Evolutionary conservation across 2,113 vertebrate genomes (phyloP).

Genomic region (Entelurus aequoreus): DNA sequence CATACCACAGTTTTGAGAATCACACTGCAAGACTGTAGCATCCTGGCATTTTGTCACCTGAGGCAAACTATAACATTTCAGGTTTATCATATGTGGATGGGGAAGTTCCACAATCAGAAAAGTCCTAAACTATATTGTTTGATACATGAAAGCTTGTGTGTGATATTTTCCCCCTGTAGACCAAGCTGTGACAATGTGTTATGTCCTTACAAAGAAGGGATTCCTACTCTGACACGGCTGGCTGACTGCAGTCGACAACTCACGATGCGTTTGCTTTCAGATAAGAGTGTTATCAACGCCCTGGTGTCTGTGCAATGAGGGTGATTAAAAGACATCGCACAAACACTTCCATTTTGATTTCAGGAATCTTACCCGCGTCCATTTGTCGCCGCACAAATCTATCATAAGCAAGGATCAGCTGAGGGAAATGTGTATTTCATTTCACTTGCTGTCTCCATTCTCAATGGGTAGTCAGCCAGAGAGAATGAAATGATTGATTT

Average conservation of each 20-base stretch:
- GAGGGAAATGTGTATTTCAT: constrained; percentile 73
- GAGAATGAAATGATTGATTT: constrained; percentile 78
- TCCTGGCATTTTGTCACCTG: too few species aligned
- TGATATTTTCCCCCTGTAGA: constrained; percentile 2
- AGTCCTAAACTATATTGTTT: constrained; percentile 3
- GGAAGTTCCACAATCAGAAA: background rate
- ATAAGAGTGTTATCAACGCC: constrained; percentile 63
- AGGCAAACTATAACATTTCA: background rate
- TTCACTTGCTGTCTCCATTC: constrained; percentile 66
- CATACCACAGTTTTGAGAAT: too few species aligned
- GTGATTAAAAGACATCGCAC: constrained; percentile 69
- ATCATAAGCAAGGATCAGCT: constrained; percentile 61
- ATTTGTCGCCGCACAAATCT: constrained; percentile 67
- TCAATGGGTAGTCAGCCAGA: constrained; percentile 70
- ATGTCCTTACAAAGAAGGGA: constrained; percentile 44
- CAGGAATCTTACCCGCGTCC: constrained; percentile 54
- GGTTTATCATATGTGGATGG: background rate
- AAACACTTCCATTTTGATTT: constrained; percentile 67
- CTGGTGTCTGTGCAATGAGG: constrained; percentile 64
- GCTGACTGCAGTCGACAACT: constrained; percentile 52
- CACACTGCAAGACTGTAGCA: too few species aligned
- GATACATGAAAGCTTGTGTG: background rate
- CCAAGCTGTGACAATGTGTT: constrained; percentile 49
- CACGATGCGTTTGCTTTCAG: constrained; percentile 49
- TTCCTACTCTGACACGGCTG: constrained; percentile 56